phyloP scores from a whole-genome alignment of 2,113 vertebrate species.

The Corythornis madagascariensis region DNA sequence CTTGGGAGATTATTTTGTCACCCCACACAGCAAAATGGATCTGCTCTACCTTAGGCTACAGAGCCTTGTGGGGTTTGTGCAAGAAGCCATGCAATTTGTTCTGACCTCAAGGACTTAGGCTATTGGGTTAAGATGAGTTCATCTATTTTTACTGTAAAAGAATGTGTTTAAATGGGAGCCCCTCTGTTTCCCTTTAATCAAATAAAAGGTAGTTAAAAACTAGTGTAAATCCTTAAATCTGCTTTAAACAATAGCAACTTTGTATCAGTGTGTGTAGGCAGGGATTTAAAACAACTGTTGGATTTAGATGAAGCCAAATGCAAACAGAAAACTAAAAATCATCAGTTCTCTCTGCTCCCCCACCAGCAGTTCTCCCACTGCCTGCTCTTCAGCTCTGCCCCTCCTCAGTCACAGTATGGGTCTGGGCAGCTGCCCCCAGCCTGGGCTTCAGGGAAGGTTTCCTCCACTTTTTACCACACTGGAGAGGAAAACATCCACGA shows the following conservation, averaged over 20 bases:
- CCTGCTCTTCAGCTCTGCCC: neutral
- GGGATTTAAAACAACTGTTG: constrained; percentile 50
- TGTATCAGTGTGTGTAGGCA: constrained; percentile 39
- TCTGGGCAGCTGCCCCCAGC: neutral
- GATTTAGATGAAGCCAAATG: constrained; percentile 34
- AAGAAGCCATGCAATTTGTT: neutral
- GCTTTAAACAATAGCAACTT: constrained; percentile 59
- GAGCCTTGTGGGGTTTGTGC: neutral
- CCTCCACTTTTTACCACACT: neutral
- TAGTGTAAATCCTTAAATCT: constrained; percentile 57
- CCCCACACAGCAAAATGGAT: neutral
- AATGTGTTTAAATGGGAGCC: neutral
- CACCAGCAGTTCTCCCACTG: neutral
- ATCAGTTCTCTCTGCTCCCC: neutral
- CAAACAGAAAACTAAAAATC: neutral
- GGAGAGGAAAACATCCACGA: no score
- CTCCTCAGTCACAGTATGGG: neutral
- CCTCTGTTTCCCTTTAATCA: constrained; percentile 31
- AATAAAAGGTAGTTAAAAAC: constrained; percentile 53
- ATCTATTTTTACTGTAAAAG: constrained; percentile 48
- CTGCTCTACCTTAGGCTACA: neutral
- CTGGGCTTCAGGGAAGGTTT: neutral
- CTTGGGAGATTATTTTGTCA: neutral
- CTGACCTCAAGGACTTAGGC: neutral
- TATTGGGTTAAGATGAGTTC: constrained; percentile 25